Evolutionary conservation across 2,888 invertebrate genomes (phyloP).

Genomic region (Clunio marinus): DNA sequence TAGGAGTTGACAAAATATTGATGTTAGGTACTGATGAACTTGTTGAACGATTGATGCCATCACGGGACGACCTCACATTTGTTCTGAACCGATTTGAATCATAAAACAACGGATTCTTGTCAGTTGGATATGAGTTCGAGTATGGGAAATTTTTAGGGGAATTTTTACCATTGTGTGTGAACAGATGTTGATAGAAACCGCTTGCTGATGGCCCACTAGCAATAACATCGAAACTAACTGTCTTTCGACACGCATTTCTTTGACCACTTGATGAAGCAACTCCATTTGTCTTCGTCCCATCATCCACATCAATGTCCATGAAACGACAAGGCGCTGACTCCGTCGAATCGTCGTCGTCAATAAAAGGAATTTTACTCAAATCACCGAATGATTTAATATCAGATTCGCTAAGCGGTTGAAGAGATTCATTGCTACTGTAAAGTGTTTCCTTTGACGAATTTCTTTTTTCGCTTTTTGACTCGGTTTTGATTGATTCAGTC

Average conservation of each 20-base stretch:
- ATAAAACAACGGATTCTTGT: slow-evolving; percentile 20
- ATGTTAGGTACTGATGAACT: background rate
- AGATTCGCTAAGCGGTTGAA: slow-evolving; percentile 50
- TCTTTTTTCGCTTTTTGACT: slow-evolving; percentile 41
- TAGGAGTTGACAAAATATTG: background rate
- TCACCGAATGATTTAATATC: slow-evolving; percentile 49
- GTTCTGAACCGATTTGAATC: background rate
- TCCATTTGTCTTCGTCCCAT: slow-evolving; percentile 35
- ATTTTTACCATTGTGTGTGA: slow-evolving; percentile 26
- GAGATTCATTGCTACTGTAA: slow-evolving; percentile 44
- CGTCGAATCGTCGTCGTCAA: slow-evolving; percentile 50
- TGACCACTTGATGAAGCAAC: slow-evolving; percentile 43
- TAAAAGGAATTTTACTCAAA: slow-evolving; percentile 50
- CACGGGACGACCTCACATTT: slow-evolving; percentile 14
- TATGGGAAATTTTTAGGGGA: slow-evolving; percentile 23
- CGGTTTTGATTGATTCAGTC: background rate
- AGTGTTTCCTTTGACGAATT: slow-evolving; percentile 44
- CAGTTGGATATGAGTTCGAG: background rate
- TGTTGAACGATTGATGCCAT: background rate
- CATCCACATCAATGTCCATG: slow-evolving; percentile 40
- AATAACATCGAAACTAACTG: slow-evolving; percentile 50
- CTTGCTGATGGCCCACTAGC: slow-evolving; percentile 41
- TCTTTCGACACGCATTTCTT: slow-evolving; percentile 45
- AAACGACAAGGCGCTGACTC: slow-evolving; percentile 46
- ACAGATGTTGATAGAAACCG: background rate